Base-by-base conservation (phyloP, 2,888 invertebrate species). In the Aspidapion aeneum region DNA sequence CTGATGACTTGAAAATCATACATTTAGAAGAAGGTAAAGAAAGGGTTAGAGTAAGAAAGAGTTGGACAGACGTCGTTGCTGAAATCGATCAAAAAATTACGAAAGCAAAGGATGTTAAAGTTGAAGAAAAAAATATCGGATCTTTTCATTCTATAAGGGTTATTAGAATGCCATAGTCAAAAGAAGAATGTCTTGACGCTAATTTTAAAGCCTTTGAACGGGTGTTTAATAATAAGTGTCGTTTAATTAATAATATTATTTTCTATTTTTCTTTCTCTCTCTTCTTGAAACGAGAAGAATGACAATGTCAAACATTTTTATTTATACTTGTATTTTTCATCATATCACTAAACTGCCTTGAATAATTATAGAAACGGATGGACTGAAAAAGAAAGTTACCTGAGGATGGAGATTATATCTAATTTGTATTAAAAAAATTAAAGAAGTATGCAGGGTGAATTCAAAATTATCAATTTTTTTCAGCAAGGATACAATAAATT, bases 371-470 rank as follows among this genome's bases (percentile, higher is more conserved):
- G 67, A 62, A 67, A 67, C 67, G 63, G 67, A 67, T 65, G 67
- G 67, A 67, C 67, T 67, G 67, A 67, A 52, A 57, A 67, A 63
- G 63, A 63, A 67, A 65, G 65, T 67, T 65, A 65, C 67, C 63
- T 63, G 65, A 60, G 18, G 63, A 62, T 63, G 60, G 61, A 57
- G 55, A 63, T 65, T 60, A 21, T 65, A n/a, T 35, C 35, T 35
- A 7, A 35, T 35, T 35, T 35, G 35, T 35, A 35, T 35, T 35
- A 35, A 35, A 35, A 35, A 35, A 35, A n/a, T n/a, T n/a, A n/a
- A n/a, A n/a, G n/a, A n/a, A 63, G 21, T 58, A 65, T 65, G 60
- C 55, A 52, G 61, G 57, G 64, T 57, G 54, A 18, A 52, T 55
- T 62, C 16, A 48, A 62, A 54, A 54, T 35, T 35, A 35, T 12